Evolutionary conservation across 2,888 invertebrate species (phyloP).

Genomic region (Neria commutata): DNA sequence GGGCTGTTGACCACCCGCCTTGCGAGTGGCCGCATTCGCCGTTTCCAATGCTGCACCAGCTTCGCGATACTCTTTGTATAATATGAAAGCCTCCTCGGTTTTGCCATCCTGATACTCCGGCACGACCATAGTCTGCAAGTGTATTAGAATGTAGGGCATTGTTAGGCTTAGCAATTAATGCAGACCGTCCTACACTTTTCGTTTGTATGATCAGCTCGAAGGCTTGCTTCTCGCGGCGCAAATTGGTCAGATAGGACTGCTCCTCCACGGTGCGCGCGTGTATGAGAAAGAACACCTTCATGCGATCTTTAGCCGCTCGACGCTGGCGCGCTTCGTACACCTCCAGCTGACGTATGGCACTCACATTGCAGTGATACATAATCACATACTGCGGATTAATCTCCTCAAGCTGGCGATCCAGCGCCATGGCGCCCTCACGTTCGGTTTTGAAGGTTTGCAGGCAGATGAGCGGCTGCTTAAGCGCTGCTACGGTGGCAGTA

Average conservation of each 20-base stretch:
- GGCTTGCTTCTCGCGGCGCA: constrained; percentile 91
- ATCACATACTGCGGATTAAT: constrained; percentile 82
- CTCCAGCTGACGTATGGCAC: constrained; percentile 89
- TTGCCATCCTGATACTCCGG: constrained; percentile 89
- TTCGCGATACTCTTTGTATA: constrained; percentile 51
- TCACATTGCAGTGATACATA: constrained; percentile 87
- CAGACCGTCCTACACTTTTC: constrained; percentile 74
- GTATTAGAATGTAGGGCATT: not conserved
- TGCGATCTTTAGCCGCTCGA: constrained; percentile 61
- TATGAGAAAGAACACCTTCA: constrained; percentile 86
- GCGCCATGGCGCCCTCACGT: constrained; percentile 70
- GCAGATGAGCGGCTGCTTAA: constrained; percentile 72
- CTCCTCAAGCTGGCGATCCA: constrained; percentile 73
- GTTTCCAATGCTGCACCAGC: constrained; percentile 39
- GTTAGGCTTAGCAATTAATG: not conserved
- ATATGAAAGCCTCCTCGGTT: constrained; percentile 68
- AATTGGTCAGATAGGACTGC: constrained; percentile 89
- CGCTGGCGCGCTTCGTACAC: constrained; percentile 73
- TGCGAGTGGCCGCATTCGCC: constrained; percentile 74
- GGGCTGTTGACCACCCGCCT: constrained; percentile 45
- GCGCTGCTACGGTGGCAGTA: constrained; percentile 65
- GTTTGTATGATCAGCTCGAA: constrained; percentile 91
- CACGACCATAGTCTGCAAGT: constrained; percentile 78
- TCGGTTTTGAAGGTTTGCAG: constrained; percentile 80
- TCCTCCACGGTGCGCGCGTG: constrained; percentile 95